phyloP scores from a whole-genome alignment of 2,113 vertebrate genomes.

The Corydoras maculifer region DNA sequence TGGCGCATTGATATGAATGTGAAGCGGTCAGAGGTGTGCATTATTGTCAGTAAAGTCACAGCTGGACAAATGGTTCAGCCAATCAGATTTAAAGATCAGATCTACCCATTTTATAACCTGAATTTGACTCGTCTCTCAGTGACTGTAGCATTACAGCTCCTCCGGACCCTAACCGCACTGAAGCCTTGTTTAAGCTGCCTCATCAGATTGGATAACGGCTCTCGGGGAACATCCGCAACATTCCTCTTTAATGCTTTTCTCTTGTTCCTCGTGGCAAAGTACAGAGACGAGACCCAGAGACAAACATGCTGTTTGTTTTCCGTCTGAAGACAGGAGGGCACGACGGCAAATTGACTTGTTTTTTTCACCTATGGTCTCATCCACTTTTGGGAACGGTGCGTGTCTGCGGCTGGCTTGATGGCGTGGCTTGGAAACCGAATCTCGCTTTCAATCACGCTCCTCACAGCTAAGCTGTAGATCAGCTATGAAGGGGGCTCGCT shows the following conservation, averaged over 20 bases:
- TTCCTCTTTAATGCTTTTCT: constrained; percentile 35
- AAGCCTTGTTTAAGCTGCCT: constrained; percentile 9
- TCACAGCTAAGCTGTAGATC: background rate
- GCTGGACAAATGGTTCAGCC: no score
- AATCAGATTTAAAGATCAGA: no score
- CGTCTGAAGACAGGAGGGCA: background rate
- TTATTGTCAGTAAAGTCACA: no score
- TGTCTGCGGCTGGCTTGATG: constrained; percentile 3
- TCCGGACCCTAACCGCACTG: constrained; percentile 10
- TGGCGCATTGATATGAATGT: no score
- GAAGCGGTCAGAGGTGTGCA: no score
- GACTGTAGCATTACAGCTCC: background rate
- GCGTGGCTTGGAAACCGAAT: constrained; percentile 7
- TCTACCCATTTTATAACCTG: no score
- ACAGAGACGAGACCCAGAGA: constrained; percentile 17
- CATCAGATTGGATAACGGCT: constrained; percentile 15
- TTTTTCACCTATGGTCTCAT: constrained; percentile 13
- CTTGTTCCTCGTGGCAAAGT: constrained; percentile 16
- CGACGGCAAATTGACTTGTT: constrained; percentile 19
- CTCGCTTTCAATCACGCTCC: constrained; percentile 4
- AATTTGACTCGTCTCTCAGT: no score
- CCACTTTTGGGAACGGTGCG: background rate
- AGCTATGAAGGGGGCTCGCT: background rate
- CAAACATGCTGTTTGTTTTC: constrained; percentile 13
- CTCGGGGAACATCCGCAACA: constrained; percentile 11